Percentiles rank a stretch among this genome's conserved stretches.
These are phyloP conservation scores for Heliconius ethilla DNA, from an alignment of 2,888 invertebrate genomes.

Conservation along the genomic window DNA sequence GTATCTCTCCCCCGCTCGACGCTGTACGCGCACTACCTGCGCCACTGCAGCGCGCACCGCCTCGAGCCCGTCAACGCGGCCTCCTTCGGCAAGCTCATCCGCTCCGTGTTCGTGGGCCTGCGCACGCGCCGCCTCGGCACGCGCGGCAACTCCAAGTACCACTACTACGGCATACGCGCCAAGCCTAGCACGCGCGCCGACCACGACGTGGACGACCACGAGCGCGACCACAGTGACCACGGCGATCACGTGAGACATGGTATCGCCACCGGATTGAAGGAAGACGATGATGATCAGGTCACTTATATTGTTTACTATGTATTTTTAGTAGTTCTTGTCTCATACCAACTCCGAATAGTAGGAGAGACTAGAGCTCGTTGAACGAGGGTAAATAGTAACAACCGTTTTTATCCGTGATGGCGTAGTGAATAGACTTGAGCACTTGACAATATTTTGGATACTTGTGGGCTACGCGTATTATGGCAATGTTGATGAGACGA, in stretches of 20 bases:
- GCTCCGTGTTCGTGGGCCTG: slow-evolving; percentile 98
- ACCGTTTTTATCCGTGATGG: no score
- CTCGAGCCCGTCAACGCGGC: slow-evolving; percentile 99
- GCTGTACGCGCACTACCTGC: slow-evolving; percentile 97
- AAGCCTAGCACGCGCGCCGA: slow-evolving; percentile 79
- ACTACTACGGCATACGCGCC: slow-evolving; percentile 99
- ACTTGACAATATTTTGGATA: no score
- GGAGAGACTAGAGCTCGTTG: no score
- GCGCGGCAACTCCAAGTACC: slow-evolving; percentile 98
- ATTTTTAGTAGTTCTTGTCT: no score
- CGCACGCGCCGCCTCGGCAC: slow-evolving; percentile 97
- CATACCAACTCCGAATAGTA: no score
- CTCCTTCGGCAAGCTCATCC: slow-evolving; percentile 98
- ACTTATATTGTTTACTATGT: no score
- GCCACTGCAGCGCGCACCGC: slow-evolving; percentile 96
- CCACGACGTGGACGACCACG: neutral
- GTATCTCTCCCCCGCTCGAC: slow-evolving; percentile 97
- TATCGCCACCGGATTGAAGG: neutral
- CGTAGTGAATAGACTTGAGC: no score
- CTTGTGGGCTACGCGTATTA: no score
- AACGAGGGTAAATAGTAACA: no score
- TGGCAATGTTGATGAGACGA: no score
- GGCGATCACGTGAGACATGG: slow-evolving; percentile 37
- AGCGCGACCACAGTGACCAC: slow-evolving; percentile 35
- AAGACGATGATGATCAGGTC: slow-evolving; percentile 5